Base-by-base conservation (phyloP, 2,113 vertebrate genomes). In the Plecturocebus donacophilus region DNA sequence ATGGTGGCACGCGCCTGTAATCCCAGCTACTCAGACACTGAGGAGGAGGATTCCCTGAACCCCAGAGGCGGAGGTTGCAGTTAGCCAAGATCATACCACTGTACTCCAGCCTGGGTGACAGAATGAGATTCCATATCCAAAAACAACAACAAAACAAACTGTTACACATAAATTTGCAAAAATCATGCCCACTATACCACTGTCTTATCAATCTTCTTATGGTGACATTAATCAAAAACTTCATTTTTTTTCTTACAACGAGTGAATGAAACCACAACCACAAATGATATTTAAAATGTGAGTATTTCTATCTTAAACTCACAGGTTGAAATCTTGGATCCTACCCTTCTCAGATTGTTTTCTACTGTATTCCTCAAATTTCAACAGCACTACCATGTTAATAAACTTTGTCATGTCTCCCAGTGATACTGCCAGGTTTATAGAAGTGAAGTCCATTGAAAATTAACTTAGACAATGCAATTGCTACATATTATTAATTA, bases 261-360 rank as follows among this genome's bases (percentile, higher is more conserved):
- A 38, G 5, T 52, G 17, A 91, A 83, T 77, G 42, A 87, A 89
- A 80, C 30, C 9, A 30, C 35, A 49, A 16, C 32, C 68, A n/a
- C 3, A 90, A 81, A 73, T 45, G 12, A 61, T 42, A 76, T 27
- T 73, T 86, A 87, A 70, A 45, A 85, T 13, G 30, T 86, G 27
- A 76, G 0, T 80, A n/a, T 89, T 87, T 94, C 58, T 91, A 14
- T 45, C 45, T 95, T 96, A 71, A 73, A 81, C 70, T 61, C 66
- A 73, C 12, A 81, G 21, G 12, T 66, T 89, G 17, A 86, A 70
- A 89, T 82, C 84, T 73, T 27, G 12, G 86, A 47, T 49, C 35
- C 71, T 80, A 54, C 5, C n/a, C 90, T 80, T 83, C 91, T 66
- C 38, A 66, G 45, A 42, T 61, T 87, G 8, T 86, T 93, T 96